Evolutionary conservation across 2,888 invertebrate species (phyloP).

Genomic region (Arrhopalites spinosus): DNA sequence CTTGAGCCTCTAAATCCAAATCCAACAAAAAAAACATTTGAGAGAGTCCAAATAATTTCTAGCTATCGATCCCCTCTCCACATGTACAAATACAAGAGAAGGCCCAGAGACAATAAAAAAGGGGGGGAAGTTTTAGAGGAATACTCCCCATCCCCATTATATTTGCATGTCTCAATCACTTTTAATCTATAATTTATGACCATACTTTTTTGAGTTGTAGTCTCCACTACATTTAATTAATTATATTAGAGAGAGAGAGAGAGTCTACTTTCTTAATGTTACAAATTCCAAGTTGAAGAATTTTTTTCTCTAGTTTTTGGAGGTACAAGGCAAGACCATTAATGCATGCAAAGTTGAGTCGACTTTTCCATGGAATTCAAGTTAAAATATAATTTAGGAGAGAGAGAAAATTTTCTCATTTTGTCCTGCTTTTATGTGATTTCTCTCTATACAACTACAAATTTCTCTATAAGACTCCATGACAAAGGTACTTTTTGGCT

Average conservation of each 20-base stretch:
- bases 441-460: too few species aligned
- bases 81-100: background rate
- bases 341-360: too few species aligned
- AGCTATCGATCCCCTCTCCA: background rate
- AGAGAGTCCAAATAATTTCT: background rate
- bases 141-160: background rate
- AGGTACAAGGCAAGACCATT: too few species aligned
- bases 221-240: conserved; percentile 8
- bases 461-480: too few species aligned
- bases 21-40: background rate
- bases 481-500: too few species aligned
- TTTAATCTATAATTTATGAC: conserved; percentile 8
- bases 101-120: background rate
- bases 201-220: background rate
- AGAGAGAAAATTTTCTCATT: too few species aligned
- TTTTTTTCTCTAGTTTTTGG: too few species aligned
- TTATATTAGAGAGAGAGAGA: background rate
- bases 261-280: too few species aligned
- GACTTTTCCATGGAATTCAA: too few species aligned
- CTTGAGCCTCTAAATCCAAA: background rate
- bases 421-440: too few species aligned
- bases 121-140: background rate
- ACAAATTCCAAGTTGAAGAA: too few species aligned
- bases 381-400: too few species aligned
- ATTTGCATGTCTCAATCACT: conserved; percentile 2